Percentiles rank a stretch among this genome's conserved stretches.
These are phyloP conservation scores for Camponotus vicinus DNA, from an alignment of 1,140 invertebrate species.

Conservation along the genomic window DNA sequence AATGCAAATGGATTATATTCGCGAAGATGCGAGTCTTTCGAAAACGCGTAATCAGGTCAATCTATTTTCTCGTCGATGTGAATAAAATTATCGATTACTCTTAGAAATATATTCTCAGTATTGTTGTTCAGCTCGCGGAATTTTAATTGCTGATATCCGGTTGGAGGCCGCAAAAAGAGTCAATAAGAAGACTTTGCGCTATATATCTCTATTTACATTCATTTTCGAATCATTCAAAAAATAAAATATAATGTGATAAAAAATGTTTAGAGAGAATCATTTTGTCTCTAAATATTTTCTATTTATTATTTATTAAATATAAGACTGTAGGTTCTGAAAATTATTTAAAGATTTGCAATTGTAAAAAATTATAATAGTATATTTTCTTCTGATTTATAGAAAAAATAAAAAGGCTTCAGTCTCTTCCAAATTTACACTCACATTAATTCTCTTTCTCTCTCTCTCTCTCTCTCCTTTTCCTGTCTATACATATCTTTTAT, in stretches of 20 bases:
- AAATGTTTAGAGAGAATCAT: not conserved
- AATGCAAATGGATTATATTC: not conserved
- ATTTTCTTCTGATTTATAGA: not conserved
- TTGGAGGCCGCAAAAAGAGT: constrained; percentile 71
- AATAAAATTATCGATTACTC: constrained; percentile 42
- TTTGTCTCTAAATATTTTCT: no score
- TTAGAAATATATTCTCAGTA: constrained; percentile 83
- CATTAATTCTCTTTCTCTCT: no score
- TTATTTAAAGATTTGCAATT: not conserved
- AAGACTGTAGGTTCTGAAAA: not conserved
- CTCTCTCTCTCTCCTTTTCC: not conserved
- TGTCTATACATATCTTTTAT: not conserved
- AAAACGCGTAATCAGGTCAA: not conserved
- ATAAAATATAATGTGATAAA: not conserved
- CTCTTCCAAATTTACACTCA: not conserved
- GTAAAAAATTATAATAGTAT: not conserved
- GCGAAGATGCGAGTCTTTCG: not conserved
- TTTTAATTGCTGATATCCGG: constrained; percentile 84
- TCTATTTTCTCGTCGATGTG: constrained; percentile 34
- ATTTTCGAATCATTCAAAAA: constrained; percentile 51
- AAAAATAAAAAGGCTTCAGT: not conserved
- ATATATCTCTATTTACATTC: constrained; percentile 42
- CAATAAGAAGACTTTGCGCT: constrained; percentile 69
- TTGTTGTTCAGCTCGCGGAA: constrained; percentile 80
- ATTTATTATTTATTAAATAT: not conserved